Conservation (phyloP, 1,140 invertebrate genomes). For the Carcinoscorpius rotundicauda region DNA sequence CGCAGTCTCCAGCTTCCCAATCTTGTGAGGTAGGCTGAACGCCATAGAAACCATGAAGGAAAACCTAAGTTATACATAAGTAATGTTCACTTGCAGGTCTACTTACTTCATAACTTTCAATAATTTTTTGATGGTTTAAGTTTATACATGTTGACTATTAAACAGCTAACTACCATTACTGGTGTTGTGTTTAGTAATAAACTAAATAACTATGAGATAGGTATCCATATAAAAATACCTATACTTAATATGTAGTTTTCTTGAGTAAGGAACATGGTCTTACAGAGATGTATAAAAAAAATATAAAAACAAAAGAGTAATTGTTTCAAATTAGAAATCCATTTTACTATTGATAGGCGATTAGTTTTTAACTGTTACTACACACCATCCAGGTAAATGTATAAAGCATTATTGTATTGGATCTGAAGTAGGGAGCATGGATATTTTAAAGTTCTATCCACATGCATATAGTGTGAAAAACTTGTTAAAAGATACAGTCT, state of each 20-base stretch:
- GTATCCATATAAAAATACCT: not conserved
- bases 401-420: no score
- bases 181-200: not conserved
- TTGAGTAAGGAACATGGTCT: not conserved
- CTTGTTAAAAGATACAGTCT: no score
- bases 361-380: no score
- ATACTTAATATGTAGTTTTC: not conserved
- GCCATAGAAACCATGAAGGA: slow-evolving; percentile 36
- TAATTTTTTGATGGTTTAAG: not conserved
- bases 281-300: no score
- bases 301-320: no score
- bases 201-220: not conserved
- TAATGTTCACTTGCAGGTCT: not conserved
- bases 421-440: no score
- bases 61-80: slow-evolving; percentile 25
- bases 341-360: no score
- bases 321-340: no score
- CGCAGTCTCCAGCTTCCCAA: slow-evolving; percentile 32
- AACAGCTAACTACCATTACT: not conserved
- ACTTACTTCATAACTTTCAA: not conserved
- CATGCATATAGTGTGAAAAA: no score
- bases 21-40: slow-evolving; percentile 36
- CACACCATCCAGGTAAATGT: no score
- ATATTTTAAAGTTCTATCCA: no score
- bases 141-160: not conserved